A percentile compares a stretch with the other conserved stretches of the same genome.
These are phyloP conservation scores for Labrus mixtus DNA, from an alignment of 2,113 vertebrate species.

Conservation along the genomic window DNA sequence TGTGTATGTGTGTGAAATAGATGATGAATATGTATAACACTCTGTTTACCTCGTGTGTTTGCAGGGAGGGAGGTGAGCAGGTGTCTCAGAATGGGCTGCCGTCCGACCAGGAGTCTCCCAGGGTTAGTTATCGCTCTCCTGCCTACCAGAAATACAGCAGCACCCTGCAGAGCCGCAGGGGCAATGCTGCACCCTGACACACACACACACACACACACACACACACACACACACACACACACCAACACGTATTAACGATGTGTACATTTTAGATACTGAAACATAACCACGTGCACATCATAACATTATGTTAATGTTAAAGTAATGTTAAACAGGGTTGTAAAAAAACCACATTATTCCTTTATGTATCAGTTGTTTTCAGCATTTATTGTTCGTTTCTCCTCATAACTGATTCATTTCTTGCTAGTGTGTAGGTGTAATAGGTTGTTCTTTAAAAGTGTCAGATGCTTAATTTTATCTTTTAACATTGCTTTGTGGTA, in stretches of 20 bases:
- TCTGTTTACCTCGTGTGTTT: constrained; percentile 18
- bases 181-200: constrained; percentile 77
- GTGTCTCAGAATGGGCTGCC: constrained; percentile 93
- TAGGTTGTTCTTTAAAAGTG: neutral
- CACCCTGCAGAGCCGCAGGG: constrained; percentile 93
- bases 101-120: constrained; percentile 94
- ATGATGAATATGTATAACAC: neutral
- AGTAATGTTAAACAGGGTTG: neutral
- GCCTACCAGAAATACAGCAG: constrained; percentile 96
- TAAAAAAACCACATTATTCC: neutral
- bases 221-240: constrained; percentile 50
- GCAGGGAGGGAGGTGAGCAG: constrained; percentile 85
- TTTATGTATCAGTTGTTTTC: constrained; percentile 20
- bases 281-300: neutral
- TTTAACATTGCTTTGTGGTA: neutral
- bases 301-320: no score
- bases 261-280: neutral
- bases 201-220: constrained; percentile 20
- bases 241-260: constrained; percentile 2
- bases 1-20: neutral
- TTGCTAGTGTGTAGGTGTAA: neutral
- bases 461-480: neutral
- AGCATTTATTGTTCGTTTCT: constrained; percentile 18
- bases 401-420: neutral
- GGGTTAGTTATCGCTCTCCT: constrained; percentile 99